Percentiles rank a stretch among this genome's conserved stretches.
These are phyloP conservation scores for Teleopsis dalmanni DNA, from an alignment of 1,140 invertebrate species.

Conservation along the genomic window DNA sequence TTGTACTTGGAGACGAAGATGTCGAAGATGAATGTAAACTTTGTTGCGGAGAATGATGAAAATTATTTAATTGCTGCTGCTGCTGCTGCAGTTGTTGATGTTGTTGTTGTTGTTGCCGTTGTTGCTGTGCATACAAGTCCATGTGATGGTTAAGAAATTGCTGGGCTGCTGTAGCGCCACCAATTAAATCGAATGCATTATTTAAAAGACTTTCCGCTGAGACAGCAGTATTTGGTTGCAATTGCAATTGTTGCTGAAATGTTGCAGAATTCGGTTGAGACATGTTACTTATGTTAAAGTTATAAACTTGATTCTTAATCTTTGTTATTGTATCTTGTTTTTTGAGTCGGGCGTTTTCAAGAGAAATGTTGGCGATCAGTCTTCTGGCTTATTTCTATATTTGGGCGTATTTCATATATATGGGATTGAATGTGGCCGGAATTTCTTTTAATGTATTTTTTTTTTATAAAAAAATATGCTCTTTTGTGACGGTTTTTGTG, in stretches of 20 bases:
- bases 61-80: constrained; percentile 20
- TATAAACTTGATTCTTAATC: not conserved
- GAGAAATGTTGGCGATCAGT: not conserved
- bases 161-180: constrained; percentile 17
- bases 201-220: constrained; percentile 25
- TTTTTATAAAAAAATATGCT: too few relatives aligned
- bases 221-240: not conserved
- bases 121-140: constrained; percentile 19
- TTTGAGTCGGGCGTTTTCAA: not conserved
- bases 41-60: constrained; percentile 1
- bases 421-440: too few relatives aligned
- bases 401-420: too few relatives aligned
- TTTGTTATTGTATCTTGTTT: not conserved
- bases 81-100: constrained; percentile 13
- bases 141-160: constrained; percentile 26
- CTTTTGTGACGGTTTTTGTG: too few relatives aligned
- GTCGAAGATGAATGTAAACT: constrained; percentile 2
- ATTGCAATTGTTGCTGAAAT: constrained; percentile 8
- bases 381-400: too few relatives aligned
- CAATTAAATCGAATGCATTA: constrained; percentile 22
- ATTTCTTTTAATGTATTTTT: too few relatives aligned
- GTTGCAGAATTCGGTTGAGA: constrained; percentile 4
- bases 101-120: constrained; percentile 14
- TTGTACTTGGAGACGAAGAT: not conserved
- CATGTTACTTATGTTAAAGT: not conserved